Conservation (phyloP, 2,888 invertebrate species). For the Stomorhina lunata region DNA sequence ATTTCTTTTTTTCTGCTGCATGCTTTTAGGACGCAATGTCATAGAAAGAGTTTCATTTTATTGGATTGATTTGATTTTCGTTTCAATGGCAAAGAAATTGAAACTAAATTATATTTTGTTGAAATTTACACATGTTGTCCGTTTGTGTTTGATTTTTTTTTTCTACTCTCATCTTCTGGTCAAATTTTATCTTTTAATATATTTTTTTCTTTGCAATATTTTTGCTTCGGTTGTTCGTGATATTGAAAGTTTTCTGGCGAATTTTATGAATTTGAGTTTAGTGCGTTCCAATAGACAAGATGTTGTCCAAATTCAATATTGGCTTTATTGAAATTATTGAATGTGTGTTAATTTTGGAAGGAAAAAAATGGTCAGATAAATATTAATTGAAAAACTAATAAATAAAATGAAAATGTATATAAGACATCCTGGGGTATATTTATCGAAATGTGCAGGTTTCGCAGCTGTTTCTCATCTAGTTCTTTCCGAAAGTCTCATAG, state of each 20-base stretch:
- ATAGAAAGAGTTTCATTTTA: too few relatives aligned
- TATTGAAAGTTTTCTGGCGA: background rate
- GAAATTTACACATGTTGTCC: constrained; percentile 36
- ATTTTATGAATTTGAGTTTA: background rate
- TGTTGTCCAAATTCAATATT: constrained; percentile 10
- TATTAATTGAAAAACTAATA: background rate
- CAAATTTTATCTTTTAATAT: background rate
- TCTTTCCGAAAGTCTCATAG: too few relatives aligned
- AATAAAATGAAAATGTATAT: too few relatives aligned
- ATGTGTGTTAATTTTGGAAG: background rate
- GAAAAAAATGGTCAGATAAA: background rate
- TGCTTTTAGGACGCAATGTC: background rate
- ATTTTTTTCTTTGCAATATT: constrained; percentile 3
- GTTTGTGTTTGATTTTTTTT: too few relatives aligned
- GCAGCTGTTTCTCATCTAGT: too few relatives aligned
- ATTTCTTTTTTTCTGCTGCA: background rate
- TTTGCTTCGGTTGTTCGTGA: background rate
- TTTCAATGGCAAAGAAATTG: background rate
- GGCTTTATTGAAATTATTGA: background rate
- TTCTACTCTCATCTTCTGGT: too few relatives aligned
- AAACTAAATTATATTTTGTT: constrained; percentile 1
- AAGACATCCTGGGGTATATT: too few relatives aligned
- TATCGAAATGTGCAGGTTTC: too few relatives aligned
- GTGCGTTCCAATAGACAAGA: constrained; percentile 6
- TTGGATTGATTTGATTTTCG: constrained; percentile 4